Evolutionary conservation across 2,888 invertebrate genomes (phyloP).

Genomic region (Xestia ashworthii): DNA sequence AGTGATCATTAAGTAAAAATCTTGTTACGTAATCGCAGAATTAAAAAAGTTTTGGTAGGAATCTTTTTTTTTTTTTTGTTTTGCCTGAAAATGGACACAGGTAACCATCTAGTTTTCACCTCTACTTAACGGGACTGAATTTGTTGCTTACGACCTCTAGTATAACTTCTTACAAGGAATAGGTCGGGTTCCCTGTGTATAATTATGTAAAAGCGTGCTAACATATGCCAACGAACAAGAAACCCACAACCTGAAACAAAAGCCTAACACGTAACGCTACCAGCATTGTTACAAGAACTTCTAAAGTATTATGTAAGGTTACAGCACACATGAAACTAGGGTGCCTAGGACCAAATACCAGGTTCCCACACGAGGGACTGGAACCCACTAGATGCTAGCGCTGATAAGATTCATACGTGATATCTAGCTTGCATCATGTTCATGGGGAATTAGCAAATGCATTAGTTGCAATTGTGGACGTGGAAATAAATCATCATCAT

Average conservation of each 20-base stretch:
- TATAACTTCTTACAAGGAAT: no score
- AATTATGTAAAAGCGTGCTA: not conserved
- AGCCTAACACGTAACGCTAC: constrained; percentile 7
- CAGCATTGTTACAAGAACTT: constrained; percentile 14
- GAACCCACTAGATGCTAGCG: constrained; percentile 17
- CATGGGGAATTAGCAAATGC: constrained; percentile 6
- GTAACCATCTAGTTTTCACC: no score
- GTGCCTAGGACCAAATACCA: constrained; percentile 52
- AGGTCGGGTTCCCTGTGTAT: no score
- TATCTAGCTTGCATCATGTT: constrained; percentile 23
- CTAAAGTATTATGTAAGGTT: constrained; percentile 41
- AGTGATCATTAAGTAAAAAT: no score
- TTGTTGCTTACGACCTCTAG: no score
- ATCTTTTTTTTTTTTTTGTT: no score
- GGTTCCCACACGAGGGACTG: constrained; percentile 52
- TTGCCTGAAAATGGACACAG: no score
- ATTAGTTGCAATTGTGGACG: not conserved
- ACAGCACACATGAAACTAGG: constrained; percentile 3
- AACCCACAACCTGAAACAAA: constrained; percentile 33
- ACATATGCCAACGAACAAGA: constrained; percentile 8
- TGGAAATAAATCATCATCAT: not conserved
- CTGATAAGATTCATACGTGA: constrained; percentile 50
- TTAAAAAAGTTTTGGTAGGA: no score
- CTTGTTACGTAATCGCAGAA: no score
- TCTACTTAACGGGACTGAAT: no score